Evolutionary conservation across 2,888 invertebrate species (phyloP).

Genomic region (Cheilosia vulpina): DNA sequence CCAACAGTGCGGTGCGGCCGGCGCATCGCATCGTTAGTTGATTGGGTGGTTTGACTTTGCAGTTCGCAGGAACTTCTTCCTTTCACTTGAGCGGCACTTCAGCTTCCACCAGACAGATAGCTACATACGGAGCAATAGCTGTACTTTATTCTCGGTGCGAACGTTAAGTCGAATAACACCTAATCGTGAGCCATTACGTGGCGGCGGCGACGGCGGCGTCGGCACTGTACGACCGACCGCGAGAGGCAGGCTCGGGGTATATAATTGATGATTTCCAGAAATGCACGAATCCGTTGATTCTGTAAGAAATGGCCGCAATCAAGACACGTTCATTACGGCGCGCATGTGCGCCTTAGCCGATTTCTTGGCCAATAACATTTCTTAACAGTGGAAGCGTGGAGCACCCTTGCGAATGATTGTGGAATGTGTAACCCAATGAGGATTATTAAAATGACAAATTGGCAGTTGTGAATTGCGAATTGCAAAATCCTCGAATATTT

Average conservation of each 20-base stretch:
- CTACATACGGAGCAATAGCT: slow-evolving; percentile 40
- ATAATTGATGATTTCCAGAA: slow-evolving; percentile 70
- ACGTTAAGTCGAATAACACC: slow-evolving; percentile 59
- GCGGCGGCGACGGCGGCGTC: slow-evolving; percentile 13
- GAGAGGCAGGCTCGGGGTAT: neutral
- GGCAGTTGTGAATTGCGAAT: slow-evolving; percentile 42
- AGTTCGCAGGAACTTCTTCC: slow-evolving; percentile 52
- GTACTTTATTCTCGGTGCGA: slow-evolving; percentile 56
- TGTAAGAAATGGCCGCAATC: slow-evolving; percentile 53
- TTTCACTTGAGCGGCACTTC: slow-evolving; percentile 38
- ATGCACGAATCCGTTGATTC: slow-evolving; percentile 64
- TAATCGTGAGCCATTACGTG: slow-evolving; percentile 67
- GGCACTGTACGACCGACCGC: neutral
- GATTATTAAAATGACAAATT: slow-evolving; percentile 65
- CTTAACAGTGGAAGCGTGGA: slow-evolving; percentile 47
- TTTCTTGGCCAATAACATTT: slow-evolving; percentile 28
- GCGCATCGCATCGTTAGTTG: slow-evolving; percentile 50
- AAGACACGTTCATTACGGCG: slow-evolving; percentile 58
- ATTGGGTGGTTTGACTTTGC: slow-evolving; percentile 40
- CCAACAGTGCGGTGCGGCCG: slow-evolving; percentile 41
- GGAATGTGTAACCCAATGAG: slow-evolving; percentile 34
- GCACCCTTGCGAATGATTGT: slow-evolving; percentile 8
- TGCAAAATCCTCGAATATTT: slow-evolving; percentile 14
- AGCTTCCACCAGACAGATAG: slow-evolving; percentile 4
- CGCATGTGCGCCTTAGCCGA: slow-evolving; percentile 35